Conservation (phyloP, 2,797 vertebrate genomes). For the Anisognathus igniventris region DNA sequence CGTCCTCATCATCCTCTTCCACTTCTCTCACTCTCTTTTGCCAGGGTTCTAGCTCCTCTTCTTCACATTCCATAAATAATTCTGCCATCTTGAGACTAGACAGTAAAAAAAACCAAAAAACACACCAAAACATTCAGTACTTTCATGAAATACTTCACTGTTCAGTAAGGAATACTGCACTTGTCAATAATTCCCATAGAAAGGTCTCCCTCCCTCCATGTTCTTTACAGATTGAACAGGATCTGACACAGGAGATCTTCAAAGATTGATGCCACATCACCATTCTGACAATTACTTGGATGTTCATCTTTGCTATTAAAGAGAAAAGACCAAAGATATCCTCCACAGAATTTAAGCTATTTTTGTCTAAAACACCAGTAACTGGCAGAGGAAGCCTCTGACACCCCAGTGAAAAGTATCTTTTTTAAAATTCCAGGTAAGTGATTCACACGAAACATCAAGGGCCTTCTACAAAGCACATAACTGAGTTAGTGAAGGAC, state of each 20-base stretch:
- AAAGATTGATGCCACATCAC: not conserved
- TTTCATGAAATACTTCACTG: not conserved
- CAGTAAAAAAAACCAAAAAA: not conserved
- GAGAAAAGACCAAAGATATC: not conserved
- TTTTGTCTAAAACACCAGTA: not conserved
- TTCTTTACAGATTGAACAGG: not conserved
- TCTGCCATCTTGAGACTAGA: constrained; percentile 80
- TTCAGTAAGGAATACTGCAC: not conserved
- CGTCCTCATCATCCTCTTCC: constrained; percentile 79
- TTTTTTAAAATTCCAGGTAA: not conserved
- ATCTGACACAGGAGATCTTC: not conserved
- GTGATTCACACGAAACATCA: not conserved
- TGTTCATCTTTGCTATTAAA: not conserved
- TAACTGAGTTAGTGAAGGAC: not conserved
- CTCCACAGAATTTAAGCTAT: not conserved
- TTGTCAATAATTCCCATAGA: not conserved
- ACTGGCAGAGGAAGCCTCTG: not conserved
- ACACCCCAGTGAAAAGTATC: not conserved
- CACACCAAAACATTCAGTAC: not conserved
- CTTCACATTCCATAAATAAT: constrained; percentile 89
- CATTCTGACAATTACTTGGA: not conserved
- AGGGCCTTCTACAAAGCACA: not conserved
- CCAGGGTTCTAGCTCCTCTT: constrained; percentile 88
- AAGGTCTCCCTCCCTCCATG: not conserved
- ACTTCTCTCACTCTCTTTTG: constrained; percentile 80